Evolutionary conservation across 1,140 invertebrate species (phyloP), one percentile per base, ranked within the genome.

Genomic region (Drosophila seguyi): DNA sequence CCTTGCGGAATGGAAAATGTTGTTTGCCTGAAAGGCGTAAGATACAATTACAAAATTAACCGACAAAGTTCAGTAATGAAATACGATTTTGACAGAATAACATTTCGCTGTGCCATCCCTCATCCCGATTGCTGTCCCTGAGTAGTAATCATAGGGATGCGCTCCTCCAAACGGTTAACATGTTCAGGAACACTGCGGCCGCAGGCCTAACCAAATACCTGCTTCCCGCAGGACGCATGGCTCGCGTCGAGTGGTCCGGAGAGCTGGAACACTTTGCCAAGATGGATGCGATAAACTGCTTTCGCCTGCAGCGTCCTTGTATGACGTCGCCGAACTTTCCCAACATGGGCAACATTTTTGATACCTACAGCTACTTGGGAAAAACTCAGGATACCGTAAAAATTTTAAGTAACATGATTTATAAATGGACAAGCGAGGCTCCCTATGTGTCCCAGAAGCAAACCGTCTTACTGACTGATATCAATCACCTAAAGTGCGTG

Each of bases 1-100:
- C 38, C 39, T 42, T 84, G 81, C 13, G 61, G 57, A 0, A 52
- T n/a, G 10, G 20, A 53, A 8, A 53, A 36, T 22, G 5, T 53
- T 6, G 31, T 53, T 1, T 53, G 50, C 20, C 31, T 2, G 22
- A 16, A 36, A 22, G 14, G 4, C 1, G 50, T 53, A 22, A 53
- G 50, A 10, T 20, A 13, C 1, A 20, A 14, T 34, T 5, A 16
- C 11, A 0, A 5, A 36, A 22, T 3, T 0, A 16, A 14, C 13
- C 29, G 10, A 0, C 4, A 3, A 53, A 10, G 1, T 22, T 16
- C 0, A 6, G 0, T 53, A 14, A 16, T 22, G 14, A 2, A 53
- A 22, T 53, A 14, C 11, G 2, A 16, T 53, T 53, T 36, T 53
- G 20, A 16, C 20, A 53, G 50, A 53, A 22, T 31, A 16, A 22